Base-by-base conservation (phyloP, 1,140 invertebrate genomes). In the Megalopta genalis region DNA sequence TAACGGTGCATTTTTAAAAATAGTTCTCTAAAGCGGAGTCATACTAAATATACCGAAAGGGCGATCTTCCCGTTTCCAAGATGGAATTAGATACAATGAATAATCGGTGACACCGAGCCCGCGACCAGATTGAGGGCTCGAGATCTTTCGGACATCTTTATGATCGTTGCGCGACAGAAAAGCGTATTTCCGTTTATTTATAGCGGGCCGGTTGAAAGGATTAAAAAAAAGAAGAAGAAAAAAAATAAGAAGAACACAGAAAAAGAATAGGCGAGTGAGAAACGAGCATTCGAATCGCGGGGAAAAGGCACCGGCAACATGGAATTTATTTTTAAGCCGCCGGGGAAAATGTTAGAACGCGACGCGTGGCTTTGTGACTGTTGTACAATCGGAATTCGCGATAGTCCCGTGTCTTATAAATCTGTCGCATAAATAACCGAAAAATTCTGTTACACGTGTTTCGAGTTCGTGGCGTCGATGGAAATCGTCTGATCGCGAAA, bases 31-130 rank as follows among this genome's bases (percentile, higher is more conserved):
- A 71, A 77, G 70, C 69, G 62, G 69, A 77, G 46, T 39, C 49
- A 10, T 63, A 39, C 75, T 71, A 77, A 77, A 77, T 70, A 77
- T 77, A 71, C 12, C 67, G 54, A 69, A 60, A 63, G 57, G 32
- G 8, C 27, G 37, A 37, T 76, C 63, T 37, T 77, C 68, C 46
- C 57, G 37, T 77, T 27, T 77, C 59, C 37, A 63, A 63, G 75
- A 63, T 71, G 27, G 49, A 77, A 77, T 77, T 77, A 77, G 75
- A 77, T 46, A 70, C 57, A 46, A 25, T 77, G 75, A 77, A 77
- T 77, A 77, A 77, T 62, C 75, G 57, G 14, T 70, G 52, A 70
- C 75, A 71, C 67, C 23, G 25, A 25, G 67, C 10, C 8, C 52
- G 9, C 42, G 54, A 77, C 62, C 42, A 37, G 62, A 77, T 63